Conservation (phyloP, 2,797 vertebrate species). For the Melanogrammus aeglefinus region DNA sequence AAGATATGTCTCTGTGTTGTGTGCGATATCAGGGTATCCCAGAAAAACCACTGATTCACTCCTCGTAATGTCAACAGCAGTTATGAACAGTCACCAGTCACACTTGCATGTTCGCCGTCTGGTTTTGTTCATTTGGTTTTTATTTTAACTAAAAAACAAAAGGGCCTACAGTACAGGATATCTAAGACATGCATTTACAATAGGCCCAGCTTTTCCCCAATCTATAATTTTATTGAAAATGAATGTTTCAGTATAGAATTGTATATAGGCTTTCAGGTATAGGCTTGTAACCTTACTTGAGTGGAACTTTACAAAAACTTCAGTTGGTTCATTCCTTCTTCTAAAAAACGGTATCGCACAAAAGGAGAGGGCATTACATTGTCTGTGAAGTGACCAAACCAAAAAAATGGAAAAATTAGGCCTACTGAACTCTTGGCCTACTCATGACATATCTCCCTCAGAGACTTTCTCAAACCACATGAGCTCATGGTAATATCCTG, state of each 20-base stretch:
- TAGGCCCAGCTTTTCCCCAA: background rate
- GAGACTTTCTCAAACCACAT: constrained; percentile 35
- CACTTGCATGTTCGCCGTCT: background rate
- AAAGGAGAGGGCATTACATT: background rate
- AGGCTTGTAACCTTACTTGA: background rate
- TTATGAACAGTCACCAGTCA: background rate
- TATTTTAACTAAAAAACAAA: background rate
- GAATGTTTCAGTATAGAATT: too few species aligned
- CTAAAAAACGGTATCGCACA: background rate
- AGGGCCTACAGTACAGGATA: background rate
- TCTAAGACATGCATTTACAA: background rate
- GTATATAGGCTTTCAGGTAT: too few species aligned
- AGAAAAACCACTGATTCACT: background rate
- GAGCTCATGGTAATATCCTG: constrained; percentile 64
- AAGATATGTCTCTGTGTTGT: constrained; percentile 44
- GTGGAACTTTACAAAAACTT: background rate
- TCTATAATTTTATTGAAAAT: background rate
- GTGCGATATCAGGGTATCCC: constrained; percentile 17
- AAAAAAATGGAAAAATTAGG: background rate
- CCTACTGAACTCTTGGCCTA: background rate
- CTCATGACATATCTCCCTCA: background rate
- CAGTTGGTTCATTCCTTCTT: background rate
- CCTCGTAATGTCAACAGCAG: background rate
- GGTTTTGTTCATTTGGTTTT: background rate
- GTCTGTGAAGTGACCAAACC: background rate